Evolutionary conservation across 2,113 vertebrate genomes (phyloP).

Genomic region (Capra hircus): DNA sequence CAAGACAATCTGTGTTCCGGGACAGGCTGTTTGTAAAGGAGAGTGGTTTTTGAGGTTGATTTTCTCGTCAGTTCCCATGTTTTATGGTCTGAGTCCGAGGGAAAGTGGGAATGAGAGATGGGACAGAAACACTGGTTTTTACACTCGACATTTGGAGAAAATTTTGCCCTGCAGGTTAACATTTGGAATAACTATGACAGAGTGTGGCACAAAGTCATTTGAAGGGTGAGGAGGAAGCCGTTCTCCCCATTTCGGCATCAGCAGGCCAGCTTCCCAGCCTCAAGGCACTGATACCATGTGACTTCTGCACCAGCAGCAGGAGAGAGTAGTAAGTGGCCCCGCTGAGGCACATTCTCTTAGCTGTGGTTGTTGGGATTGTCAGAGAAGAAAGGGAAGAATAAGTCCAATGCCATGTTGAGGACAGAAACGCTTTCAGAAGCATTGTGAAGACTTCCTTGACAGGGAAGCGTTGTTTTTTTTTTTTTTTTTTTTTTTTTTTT

Average conservation of each 20-base stretch:
- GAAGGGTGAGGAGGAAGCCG: neutral
- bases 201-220: neutral
- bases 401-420: neutral
- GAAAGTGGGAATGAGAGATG: neutral
- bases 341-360: neutral
- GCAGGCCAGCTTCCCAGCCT: neutral
- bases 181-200: neutral
- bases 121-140: neutral
- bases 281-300: rapidly evolving
- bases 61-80: neutral
- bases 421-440: neutral
- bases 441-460: neutral
- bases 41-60: neutral
- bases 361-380: neutral
- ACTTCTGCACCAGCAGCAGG: neutral
- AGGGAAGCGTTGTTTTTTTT: neutral
- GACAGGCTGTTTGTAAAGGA: neutral
- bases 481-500: neutral
- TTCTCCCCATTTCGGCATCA: rapidly evolving
- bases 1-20: neutral
- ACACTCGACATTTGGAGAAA: neutral
- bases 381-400: neutral
- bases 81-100: neutral
- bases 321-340: no score
- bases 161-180: neutral